Percentiles rank a stretch among this genome's conserved stretches.
phyloP scores from a whole-genome alignment of 2,888 invertebrate species.

The Fissipunctia ypsillon region DNA sequence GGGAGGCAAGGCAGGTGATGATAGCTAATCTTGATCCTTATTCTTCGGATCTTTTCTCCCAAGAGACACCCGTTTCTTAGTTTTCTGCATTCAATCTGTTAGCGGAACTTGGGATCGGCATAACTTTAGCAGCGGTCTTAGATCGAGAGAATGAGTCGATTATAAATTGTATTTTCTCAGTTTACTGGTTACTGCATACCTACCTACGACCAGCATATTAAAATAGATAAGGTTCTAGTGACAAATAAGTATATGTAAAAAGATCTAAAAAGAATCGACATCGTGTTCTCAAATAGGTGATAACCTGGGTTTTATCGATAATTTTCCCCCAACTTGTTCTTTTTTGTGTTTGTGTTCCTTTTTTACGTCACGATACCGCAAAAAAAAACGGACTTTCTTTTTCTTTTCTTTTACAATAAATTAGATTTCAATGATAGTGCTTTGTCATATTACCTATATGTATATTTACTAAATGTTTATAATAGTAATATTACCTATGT shows the following conservation, averaged over 20 bases:
- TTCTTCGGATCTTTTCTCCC: not conserved
- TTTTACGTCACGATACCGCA: no score
- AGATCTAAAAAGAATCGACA: not conserved
- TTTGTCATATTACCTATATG: not conserved
- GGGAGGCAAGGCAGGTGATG: not conserved
- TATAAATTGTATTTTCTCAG: not conserved
- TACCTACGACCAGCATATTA: not conserved
- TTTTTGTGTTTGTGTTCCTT: no score
- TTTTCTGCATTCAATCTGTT: not conserved
- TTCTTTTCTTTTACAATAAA: not conserved
- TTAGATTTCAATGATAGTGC: not conserved
- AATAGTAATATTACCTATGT: not conserved
- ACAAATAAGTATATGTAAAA: no score
- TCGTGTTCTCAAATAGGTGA: not conserved
- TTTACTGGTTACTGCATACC: not conserved
- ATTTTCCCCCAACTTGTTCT: no score
- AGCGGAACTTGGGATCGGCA: not conserved
- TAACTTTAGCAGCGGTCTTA: not conserved
- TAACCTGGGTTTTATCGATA: not conserved
- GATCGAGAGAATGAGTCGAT: not conserved
- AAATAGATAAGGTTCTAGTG: not conserved
- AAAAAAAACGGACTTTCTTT: no score
- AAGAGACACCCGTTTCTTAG: not conserved
- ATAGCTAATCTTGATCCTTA: not conserved
- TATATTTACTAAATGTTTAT: not conserved